Evolutionary conservation across 2,113 vertebrate species (phyloP).

Genomic region (Sinocyclocheilus anophthalmus): DNA sequence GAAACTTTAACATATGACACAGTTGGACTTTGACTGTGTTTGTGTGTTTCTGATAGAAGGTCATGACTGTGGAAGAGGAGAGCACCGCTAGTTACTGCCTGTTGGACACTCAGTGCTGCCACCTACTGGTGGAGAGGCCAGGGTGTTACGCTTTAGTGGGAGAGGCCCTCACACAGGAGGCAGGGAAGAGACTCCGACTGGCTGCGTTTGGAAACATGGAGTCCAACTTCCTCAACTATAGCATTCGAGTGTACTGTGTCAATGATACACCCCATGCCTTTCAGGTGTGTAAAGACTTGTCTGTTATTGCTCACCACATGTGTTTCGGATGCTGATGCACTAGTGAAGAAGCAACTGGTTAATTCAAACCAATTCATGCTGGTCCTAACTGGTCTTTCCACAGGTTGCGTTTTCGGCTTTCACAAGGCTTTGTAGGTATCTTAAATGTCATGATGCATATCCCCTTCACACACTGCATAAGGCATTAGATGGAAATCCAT

Average conservation of each 20-base stretch:
- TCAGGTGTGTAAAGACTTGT: conserved; percentile 77
- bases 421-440: background rate
- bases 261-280: conserved; percentile 94
- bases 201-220: conserved; percentile 91
- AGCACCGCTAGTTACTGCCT: conserved; percentile 94
- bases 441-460: conserved; percentile 17
- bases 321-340: background rate
- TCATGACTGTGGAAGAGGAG: conserved; percentile 94
- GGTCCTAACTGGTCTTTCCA: background rate
- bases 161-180: conserved; percentile 87
- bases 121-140: conserved; percentile 91
- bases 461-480: background rate
- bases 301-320: background rate
- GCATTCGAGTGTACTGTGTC: conserved; percentile 94
- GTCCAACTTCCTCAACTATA: conserved; percentile 85
- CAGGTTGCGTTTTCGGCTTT: background rate
- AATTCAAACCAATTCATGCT: background rate
- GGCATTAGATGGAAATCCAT: conserved; percentile 13
- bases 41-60: conserved; percentile 77
- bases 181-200: conserved; percentile 91
- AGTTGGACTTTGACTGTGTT: background rate
- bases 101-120: conserved; percentile 89
- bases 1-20: background rate
- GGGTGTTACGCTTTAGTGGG: conserved; percentile 94
- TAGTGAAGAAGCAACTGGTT: background rate